phyloP scores from a whole-genome alignment of 2,888 invertebrate genomes.

The Lasioglossum calceatum region DNA sequence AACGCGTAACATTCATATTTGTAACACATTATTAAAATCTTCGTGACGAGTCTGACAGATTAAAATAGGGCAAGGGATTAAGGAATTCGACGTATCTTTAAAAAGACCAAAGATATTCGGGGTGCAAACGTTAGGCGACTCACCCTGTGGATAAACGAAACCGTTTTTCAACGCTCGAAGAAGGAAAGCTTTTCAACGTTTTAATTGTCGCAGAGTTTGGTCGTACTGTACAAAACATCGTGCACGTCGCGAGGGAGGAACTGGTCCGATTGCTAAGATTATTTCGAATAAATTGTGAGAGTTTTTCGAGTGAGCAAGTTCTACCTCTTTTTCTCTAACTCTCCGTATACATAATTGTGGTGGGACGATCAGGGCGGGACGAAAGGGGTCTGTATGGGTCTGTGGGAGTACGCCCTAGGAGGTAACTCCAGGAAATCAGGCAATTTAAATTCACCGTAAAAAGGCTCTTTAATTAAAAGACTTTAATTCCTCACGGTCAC shows the following conservation, averaged over 20 bases:
- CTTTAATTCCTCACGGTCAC: constrained; percentile 78
- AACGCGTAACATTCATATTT: too few species aligned
- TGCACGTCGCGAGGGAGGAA: not conserved
- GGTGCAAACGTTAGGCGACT: too few species aligned
- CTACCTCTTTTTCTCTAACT: constrained; percentile 25
- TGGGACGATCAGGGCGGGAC: not conserved
- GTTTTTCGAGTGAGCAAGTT: constrained; percentile 37
- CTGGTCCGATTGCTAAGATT: constrained; percentile 53
- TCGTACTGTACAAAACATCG: not conserved
- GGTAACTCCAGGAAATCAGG: constrained; percentile 76
- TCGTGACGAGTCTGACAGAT: too few species aligned
- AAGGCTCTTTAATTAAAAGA: constrained; percentile 81
- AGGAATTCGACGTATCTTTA: too few species aligned
- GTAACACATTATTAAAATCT: too few species aligned
- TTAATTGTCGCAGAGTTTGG: constrained; percentile 37
- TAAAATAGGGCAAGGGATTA: too few species aligned
- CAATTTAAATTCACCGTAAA: constrained; percentile 82
- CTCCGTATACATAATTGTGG: constrained; percentile 56
- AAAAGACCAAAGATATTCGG: too few species aligned
- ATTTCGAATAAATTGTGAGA: constrained; percentile 69
- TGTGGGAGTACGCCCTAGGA: constrained; percentile 35
- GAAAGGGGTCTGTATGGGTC: constrained; percentile 29
- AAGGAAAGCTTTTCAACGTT: constrained; percentile 15
- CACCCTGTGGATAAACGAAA: not conserved
- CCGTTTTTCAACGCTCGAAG: not conserved